Conservation (phyloP, 2,888 invertebrate species). For the Coleophora deauratella region DNA sequence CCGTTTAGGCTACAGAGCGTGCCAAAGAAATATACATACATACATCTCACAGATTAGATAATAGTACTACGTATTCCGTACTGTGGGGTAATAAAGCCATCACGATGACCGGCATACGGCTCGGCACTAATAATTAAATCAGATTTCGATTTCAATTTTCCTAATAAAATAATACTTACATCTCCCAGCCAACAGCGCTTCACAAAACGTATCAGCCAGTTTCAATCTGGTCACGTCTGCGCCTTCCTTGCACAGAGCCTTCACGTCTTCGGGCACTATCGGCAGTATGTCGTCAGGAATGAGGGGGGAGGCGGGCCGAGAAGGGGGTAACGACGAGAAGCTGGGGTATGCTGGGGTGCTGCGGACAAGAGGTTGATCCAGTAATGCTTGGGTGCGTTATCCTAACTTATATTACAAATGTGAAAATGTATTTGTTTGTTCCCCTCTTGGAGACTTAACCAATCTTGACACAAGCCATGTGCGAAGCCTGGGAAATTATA, state of each 20-base stretch:
- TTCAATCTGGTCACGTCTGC: constrained; percentile 15
- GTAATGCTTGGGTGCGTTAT: not conserved
- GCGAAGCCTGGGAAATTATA: no score
- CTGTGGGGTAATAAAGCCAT: no score
- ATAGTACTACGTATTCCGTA: no score
- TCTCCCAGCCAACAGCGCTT: constrained; percentile 45
- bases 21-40: no score
- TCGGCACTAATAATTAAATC: no score
- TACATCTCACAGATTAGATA: no score
- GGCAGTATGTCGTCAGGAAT: constrained; percentile 56
- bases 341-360: constrained; percentile 55
- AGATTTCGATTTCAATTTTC: no score
- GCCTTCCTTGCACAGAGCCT: constrained; percentile 27
- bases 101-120: no score
- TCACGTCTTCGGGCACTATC: constrained; percentile 32
- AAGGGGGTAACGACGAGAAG: constrained; percentile 30
- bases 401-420: not conserved
- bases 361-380: constrained; percentile 4
- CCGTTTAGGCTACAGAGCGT: no score
- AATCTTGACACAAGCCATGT: no score
- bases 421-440: not conserved
- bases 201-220: constrained; percentile 35
- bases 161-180: no score
- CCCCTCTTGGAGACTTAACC: no score
- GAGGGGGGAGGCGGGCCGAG: constrained; percentile 28